Base-by-base conservation (phyloP, 2,888 invertebrate genomes). In the Seira ritae region DNA sequence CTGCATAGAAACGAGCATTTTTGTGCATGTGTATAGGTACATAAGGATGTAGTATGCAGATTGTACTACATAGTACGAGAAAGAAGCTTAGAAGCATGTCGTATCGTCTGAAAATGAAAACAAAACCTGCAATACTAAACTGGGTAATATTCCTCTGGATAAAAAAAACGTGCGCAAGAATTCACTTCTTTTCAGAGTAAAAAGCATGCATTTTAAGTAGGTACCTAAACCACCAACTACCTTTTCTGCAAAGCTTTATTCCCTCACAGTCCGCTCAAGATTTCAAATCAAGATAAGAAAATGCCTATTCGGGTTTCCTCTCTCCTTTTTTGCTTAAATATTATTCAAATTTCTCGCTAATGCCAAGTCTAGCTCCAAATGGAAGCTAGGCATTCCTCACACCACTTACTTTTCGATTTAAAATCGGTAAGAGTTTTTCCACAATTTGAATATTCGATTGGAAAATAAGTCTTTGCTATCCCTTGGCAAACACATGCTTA, bases 141-240 rank as follows among this genome's bases (percentile, higher is more conserved):
- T 50, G 12, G 50, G 50, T 50, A 50, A 50, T 50, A 50, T 70
- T 6, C 50, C 50, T 12, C 70, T 70, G 70, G 70, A 70, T 67
- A 78, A 79, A 77, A 79, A 77, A 72, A 71, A 80, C 80, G 80
- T 80, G 80, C 73, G 55, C 73, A 80, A 67, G 80, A 80, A 80
- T 80, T 66, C 22, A 62, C 50, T 50, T 2, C 12, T n/a, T 50
- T 50, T 50, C 12, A 50, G 17, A 50, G 15, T 31, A 70, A 79
- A 79, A 72, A 73, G 46, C 79, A 73, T 80, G 80, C 80, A 80
- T 72, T 80, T 50, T 72, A 66, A 79, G 78, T 79, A 79, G 79
- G 79, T 80, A 80, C 73, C 80, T 80, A 80, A 69, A 65, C 60
- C 70, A 42, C 70, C 50, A 50, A 2, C n/a, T n/a, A n/a, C n/a